Conservation (phyloP, 2,888 invertebrate species). For the Melolontha melolontha region DNA sequence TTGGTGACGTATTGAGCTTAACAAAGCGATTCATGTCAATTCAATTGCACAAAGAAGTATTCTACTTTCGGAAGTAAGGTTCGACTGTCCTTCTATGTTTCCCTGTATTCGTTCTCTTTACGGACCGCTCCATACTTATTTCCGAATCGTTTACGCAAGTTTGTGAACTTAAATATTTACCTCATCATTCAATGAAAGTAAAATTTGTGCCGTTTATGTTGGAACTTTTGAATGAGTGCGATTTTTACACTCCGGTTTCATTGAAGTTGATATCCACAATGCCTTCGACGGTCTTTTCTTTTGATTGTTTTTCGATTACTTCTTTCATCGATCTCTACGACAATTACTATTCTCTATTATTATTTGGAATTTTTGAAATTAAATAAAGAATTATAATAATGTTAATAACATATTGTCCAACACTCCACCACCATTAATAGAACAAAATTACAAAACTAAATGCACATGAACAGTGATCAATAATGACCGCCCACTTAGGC, state of each 20-base stretch:
- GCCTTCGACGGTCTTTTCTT: slow-evolving; percentile 13
- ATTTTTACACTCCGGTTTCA: slow-evolving; percentile 30
- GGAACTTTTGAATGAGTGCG: slow-evolving; percentile 39
- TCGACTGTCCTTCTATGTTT: slow-evolving; percentile 49
- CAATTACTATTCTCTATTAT: too few relatives aligned
- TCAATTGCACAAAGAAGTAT: slow-evolving; percentile 62
- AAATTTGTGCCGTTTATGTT: slow-evolving; percentile 42
- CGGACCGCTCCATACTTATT: slow-evolving; percentile 45
- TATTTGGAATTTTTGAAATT: too few relatives aligned
- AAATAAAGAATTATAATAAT: too few relatives aligned
- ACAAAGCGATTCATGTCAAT: slow-evolving; percentile 63
- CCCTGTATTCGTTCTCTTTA: slow-evolving; percentile 40
- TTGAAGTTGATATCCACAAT: slow-evolving; percentile 25
- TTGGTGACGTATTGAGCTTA: slow-evolving; percentile 59
- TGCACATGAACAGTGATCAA: too few relatives aligned
- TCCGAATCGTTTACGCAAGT: slow-evolving; percentile 49
- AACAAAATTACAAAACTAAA: too few relatives aligned
- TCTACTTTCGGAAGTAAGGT: slow-evolving; percentile 57
- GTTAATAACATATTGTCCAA: too few relatives aligned
- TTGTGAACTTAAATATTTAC: slow-evolving; percentile 47
- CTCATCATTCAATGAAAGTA: slow-evolving; percentile 44
- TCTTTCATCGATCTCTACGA: background rate
- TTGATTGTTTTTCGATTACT: slow-evolving; percentile 30
- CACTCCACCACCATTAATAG: too few relatives aligned
- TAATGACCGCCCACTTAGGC: too few relatives aligned